Conservation (phyloP, 35 echinoderm and acorn worm genomes). For the Heliocidaris erythrogramma region DNA sequence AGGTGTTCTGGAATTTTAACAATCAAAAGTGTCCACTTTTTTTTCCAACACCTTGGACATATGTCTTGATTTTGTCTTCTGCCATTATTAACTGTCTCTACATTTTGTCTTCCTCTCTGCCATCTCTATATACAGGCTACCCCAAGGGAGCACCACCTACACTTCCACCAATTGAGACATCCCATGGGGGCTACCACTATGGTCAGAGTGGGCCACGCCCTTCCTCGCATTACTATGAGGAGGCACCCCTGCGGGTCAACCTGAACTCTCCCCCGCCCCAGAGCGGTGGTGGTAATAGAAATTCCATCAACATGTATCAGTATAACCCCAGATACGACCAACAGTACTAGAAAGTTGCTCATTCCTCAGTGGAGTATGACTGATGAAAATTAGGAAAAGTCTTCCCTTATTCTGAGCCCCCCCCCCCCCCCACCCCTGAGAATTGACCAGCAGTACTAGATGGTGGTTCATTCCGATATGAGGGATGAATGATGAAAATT, state of each 20-base stretch:
- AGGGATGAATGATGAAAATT: no score
- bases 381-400: background rate
- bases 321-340: background rate
- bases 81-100: background rate
- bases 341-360: background rate
- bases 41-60: no score
- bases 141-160: background rate
- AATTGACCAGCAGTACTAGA: no score
- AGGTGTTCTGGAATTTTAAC: no score
- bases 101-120: background rate
- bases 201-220: background rate
- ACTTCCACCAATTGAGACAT: conserved; percentile 13
- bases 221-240: background rate
- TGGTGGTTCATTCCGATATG: no score
- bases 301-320: conserved; percentile 26
- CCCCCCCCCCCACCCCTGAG: no score
- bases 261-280: background rate
- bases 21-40: no score
- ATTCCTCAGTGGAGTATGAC: background rate
- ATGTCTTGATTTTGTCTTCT: background rate
- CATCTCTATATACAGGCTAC: background rate
- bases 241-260: background rate
- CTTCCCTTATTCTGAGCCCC: background rate
- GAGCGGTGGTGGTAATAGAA: background rate
- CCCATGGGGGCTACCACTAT: background rate